Base-by-base conservation (phyloP, 2,113 vertebrate species). In the Saguinus imperator region DNA sequence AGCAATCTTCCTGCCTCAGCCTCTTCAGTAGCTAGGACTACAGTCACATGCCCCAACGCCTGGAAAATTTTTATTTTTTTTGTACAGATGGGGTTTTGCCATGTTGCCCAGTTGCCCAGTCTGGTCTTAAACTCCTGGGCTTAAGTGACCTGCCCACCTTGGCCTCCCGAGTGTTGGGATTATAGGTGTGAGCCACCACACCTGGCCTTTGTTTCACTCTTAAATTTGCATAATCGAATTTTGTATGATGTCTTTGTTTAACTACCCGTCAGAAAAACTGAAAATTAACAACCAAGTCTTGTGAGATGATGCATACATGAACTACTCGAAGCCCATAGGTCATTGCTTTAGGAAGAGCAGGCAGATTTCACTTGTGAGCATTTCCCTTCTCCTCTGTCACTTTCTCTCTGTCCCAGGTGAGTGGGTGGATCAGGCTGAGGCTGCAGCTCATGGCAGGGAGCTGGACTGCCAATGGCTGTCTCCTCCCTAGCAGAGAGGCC, bases 221-320 rank as follows among this genome's bases (percentile, higher is more conserved):
- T 16, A 64, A 27, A 5, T 75, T 48, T 50, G 32, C 16, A 14
- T 12, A 35, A 35, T n/a, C 73, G 68, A 48, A 29, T 45, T 66
- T 64, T 79, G 75, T 70, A 52, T 14, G 68, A 72, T 3, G 18
- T 14, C 48, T 66, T 35, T 40, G 23, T 86, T 27, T 23, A 25
- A 77, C 6, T 11, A 16, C 27, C 7, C 48, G 43, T 18, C 57
- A 55, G 27, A 40, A 57, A 43, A 84, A 48, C 50, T 89, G 48
- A 25, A 58, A 90, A 23, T 57, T 13, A 82, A 50, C 70, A 17
- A 23, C 2, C 0, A 7, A 5, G 52, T 35, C 57, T 37, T 27
- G 6, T 3, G 66, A 68, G 73, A 40, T 50, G 27, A 43, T 0
- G 16, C 21, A 6, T 27, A 21, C 0, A 0, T 0, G 6, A 66